Conservation (phyloP, 1,140 invertebrate species). For the Pseudoatta argentina region DNA sequence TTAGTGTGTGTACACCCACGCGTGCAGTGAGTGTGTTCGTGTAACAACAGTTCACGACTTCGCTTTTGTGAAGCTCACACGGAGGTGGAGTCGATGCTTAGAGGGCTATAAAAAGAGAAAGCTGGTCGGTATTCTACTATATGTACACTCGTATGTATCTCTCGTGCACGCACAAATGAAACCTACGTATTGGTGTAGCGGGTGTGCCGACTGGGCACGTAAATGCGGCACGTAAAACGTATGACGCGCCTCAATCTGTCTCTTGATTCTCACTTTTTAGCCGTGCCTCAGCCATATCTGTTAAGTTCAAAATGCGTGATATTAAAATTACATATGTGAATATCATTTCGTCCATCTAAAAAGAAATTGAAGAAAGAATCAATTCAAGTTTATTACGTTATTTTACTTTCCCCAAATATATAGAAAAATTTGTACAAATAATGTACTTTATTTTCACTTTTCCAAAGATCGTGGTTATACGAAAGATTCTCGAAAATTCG, state of each 20-base stretch:
- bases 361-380: background rate
- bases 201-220: slow-evolving; percentile 69
- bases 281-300: background rate
- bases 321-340: background rate
- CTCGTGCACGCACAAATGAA: slow-evolving; percentile 4
- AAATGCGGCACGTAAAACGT: slow-evolving; percentile 69
- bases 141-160: slow-evolving; percentile 47
- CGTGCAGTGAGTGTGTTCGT: background rate
- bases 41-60: slow-evolving; percentile 44
- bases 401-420: background rate
- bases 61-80: slow-evolving; percentile 32
- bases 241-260: slow-evolving; percentile 62
- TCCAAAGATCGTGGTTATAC: background rate
- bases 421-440: background rate
- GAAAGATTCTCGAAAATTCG: background rate
- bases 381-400: background rate
- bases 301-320: background rate
- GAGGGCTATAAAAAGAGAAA: slow-evolving; percentile 81
- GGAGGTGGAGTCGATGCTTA: slow-evolving; percentile 70
- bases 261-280: slow-evolving; percentile 19
- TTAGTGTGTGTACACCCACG: slow-evolving; percentile 30
- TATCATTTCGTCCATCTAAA: background rate
- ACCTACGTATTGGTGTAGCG: slow-evolving; percentile 63
- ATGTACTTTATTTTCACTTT: background rate
- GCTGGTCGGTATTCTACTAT: slow-evolving; percentile 63